Evolutionary conservation across 30 jellyfish, hydroid and myxozoan genomes (phyloP).

Genomic region (Cassiopea andromeda): DNA sequence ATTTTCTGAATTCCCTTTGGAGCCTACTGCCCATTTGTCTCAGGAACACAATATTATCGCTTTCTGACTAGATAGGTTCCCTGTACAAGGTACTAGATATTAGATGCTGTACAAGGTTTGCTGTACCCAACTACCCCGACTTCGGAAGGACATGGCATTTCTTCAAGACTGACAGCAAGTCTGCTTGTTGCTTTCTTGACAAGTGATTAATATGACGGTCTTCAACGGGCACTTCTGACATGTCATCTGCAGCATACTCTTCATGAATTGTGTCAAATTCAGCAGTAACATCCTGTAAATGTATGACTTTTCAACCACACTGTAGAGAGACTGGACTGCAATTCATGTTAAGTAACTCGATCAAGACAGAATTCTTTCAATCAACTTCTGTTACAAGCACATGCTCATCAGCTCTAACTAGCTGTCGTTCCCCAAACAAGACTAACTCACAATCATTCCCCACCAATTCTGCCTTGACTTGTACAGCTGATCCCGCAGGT

Average conservation of each 20-base stretch:
- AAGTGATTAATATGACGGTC: constrained; percentile 22
- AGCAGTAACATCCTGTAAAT: constrained; percentile 55
- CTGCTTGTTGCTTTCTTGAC: constrained; percentile 53
- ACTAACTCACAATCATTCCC: constrained; percentile 75
- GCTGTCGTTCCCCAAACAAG: constrained; percentile 75
- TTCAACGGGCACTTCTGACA: constrained; percentile 45
- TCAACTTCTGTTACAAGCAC: constrained; percentile 72
- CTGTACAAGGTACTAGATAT: constrained; percentile 32
- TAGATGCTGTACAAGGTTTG: constrained; percentile 66
- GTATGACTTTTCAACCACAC: constrained; percentile 64
- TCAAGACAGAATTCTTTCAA: constrained; percentile 57
- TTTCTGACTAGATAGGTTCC: constrained; percentile 72
- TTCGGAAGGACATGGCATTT: constrained; percentile 48
- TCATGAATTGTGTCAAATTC: constrained; percentile 34
- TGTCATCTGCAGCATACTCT: constrained; percentile 46
- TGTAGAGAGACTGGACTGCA: constrained; percentile 58
- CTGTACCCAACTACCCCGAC: constrained; percentile 53
- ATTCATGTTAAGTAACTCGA: constrained; percentile 70
- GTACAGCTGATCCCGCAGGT: too few species aligned
- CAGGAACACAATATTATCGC: constrained; percentile 64
- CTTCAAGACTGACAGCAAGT: constrained; percentile 51
- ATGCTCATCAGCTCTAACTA: constrained; percentile 65
- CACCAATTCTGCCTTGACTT: constrained; percentile 34
- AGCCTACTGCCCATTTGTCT: constrained; percentile 52
- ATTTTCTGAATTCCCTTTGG: constrained; percentile 49